phyloP scores from a whole-genome alignment of 2,888 invertebrate species.

The Ochropacha duplaris region DNA sequence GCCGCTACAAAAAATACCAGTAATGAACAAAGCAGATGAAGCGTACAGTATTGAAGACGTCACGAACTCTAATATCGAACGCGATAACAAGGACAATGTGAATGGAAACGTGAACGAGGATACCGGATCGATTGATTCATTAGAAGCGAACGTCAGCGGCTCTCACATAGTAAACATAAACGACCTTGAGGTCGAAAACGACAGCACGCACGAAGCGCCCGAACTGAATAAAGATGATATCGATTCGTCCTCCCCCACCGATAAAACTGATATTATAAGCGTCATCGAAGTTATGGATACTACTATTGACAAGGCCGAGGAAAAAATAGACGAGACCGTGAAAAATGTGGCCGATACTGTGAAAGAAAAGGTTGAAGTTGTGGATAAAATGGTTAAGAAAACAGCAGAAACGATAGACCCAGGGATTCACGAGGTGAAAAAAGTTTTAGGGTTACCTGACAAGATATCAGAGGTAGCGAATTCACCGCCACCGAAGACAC shows the following conservation, averaged over 20 bases:
- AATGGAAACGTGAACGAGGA: conserved; percentile 68
- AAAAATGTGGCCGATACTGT: conserved; percentile 41
- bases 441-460: conserved; percentile 60
- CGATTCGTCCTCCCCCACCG: conserved; percentile 29
- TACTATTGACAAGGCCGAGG: conserved; percentile 34
- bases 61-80: conserved; percentile 53
- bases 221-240: conserved; percentile 58
- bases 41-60: conserved; percentile 51
- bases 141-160: conserved; percentile 79
- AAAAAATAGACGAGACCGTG: conserved; percentile 41
- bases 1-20: conserved; percentile 69
- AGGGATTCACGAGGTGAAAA: conserved; percentile 53
- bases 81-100: conserved; percentile 48
- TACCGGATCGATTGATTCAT: conserved; percentile 72
- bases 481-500: conserved; percentile 74
- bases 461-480: conserved; percentile 59
- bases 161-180: conserved; percentile 80
- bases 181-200: conserved; percentile 70
- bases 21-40: conserved; percentile 60
- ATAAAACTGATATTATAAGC: conserved; percentile 36
- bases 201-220: conserved; percentile 56
- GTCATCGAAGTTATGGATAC: conserved; percentile 50
- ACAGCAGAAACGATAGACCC: conserved; percentile 54
- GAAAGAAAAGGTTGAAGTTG: conserved; percentile 57
- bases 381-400: conserved; percentile 67